phyloP scores from a whole-genome alignment of 2,113 vertebrate genomes.

The Chamaetylas fuelleborni region DNA sequence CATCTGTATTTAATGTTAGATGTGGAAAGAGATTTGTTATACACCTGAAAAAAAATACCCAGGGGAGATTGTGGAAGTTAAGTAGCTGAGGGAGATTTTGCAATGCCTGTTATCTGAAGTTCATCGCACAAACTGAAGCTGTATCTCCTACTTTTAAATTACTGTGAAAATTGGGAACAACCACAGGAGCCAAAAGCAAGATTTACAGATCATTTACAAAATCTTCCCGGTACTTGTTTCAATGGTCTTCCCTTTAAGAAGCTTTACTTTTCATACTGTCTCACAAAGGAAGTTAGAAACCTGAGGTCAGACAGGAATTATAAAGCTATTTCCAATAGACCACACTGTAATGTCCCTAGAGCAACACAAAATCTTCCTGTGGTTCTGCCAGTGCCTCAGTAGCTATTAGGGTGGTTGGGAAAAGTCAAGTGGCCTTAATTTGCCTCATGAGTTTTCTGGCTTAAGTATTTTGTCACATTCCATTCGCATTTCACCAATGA shows the following conservation, averaged over 20 bases:
- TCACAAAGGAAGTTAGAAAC: neutral
- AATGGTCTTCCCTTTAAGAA: neutral
- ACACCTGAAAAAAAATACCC: neutral
- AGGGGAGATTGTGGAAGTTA: neutral
- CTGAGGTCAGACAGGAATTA: neutral
- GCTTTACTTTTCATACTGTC: neutral
- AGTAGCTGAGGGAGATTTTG: neutral
- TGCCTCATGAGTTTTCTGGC: constrained; percentile 17
- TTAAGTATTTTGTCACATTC: constrained; percentile 44
- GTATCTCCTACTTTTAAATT: neutral
- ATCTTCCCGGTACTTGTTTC: neutral
- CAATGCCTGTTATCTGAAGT: neutral
- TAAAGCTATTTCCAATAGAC: neutral
- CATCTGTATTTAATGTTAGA: neutral
- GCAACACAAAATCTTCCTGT: neutral
- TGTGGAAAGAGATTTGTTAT: neutral
- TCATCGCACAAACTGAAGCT: neutral
- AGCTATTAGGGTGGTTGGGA: neutral
- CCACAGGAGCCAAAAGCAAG: neutral
- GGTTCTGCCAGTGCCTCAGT: neutral
- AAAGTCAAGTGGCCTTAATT: constrained; percentile 41
- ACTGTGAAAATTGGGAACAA: neutral
- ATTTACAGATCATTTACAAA: neutral
- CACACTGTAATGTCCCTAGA: neutral
- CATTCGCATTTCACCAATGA: constrained; percentile 15